phyloP scores from a whole-genome alignment of 2,888 invertebrate species.

The Ceraclea dissimilis region DNA sequence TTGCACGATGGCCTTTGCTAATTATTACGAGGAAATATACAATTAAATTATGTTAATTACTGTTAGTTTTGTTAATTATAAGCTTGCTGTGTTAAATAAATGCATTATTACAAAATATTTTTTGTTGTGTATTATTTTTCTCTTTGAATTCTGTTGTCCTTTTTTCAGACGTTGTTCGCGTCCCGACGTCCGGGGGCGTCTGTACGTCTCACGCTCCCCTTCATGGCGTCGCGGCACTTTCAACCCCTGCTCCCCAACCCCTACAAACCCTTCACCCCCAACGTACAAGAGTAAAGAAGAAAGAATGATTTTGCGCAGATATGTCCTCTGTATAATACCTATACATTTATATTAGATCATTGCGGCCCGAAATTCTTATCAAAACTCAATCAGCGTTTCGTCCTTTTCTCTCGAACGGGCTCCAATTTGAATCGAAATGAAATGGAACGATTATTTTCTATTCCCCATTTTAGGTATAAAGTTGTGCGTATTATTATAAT shows the following conservation, averaged over 20 bases:
- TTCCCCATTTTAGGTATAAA: conserved; percentile 14
- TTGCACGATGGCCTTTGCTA: conserved; percentile 4
- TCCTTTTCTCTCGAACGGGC: conserved; percentile 13
- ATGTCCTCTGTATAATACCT: neutral
- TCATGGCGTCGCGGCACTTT: conserved; percentile 41
- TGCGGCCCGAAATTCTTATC: conserved; percentile 19
- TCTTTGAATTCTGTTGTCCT: too few relatives aligned
- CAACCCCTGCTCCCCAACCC: conserved; percentile 36
- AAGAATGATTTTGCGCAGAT: neutral
- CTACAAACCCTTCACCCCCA: conserved; percentile 23
- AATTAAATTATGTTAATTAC: conserved; percentile 1
- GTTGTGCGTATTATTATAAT: too few relatives aligned
- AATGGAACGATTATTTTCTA: conserved; percentile 8
- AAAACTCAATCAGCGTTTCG: conserved; percentile 10
- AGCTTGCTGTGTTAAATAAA: too few relatives aligned
- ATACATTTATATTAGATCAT: neutral
- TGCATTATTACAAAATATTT: too few relatives aligned
- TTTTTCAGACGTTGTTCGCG: conserved; percentile 30
- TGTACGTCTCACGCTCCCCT: conserved; percentile 48
- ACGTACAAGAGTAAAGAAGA: conserved; percentile 23
- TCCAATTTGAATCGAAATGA: neutral
- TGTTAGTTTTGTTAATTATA: conserved; percentile 9
- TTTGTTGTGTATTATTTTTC: neutral
- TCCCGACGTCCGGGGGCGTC: conserved; percentile 47
- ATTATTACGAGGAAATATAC: neutral